A percentile compares a stretch with the other conserved stretches of the same genome.
These are phyloP conservation scores for Liparis tanakae DNA, from an alignment of 2,797 vertebrate species.

Conservation along the genomic window DNA sequence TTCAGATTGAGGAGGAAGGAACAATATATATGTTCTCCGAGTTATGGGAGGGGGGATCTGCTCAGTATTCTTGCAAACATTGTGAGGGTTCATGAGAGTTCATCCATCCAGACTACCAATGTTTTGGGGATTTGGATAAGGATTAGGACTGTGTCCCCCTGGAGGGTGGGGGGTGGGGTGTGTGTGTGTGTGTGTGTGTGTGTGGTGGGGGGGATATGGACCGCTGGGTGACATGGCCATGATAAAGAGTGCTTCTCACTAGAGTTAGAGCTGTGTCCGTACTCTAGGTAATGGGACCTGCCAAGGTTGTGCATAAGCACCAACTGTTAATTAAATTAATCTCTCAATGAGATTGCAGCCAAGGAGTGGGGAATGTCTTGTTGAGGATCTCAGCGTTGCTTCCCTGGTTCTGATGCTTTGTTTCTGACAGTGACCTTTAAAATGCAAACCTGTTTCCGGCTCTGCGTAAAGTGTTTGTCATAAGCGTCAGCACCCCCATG, in stretches of 20 bases:
- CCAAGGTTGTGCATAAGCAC: neutral
- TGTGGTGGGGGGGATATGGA: neutral
- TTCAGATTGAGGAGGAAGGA: slow-evolving; percentile 1
- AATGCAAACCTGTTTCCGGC: neutral
- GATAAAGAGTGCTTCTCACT: neutral
- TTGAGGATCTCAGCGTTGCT: neutral
- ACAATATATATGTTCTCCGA: slow-evolving; percentile 3
- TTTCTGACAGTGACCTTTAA: neutral
- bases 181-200: too few relatives aligned
- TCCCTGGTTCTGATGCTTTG: neutral
- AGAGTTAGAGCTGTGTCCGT: neutral
- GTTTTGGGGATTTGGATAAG: neutral
- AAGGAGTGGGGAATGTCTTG: neutral
- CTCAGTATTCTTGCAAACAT: slow-evolving; percentile 14
- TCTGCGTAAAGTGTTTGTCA: neutral
- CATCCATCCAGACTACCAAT: slow-evolving; percentile 5
- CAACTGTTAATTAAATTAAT: neutral
- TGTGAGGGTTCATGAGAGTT: slow-evolving; percentile 9
- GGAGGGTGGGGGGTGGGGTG: neutral
- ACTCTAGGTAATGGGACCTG: neutral
- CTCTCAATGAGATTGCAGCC: neutral
- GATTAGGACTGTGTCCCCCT: neutral
- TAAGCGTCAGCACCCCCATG: neutral
- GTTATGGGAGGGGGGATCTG: neutral
- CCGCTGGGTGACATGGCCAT: neutral